Base-by-base conservation (phyloP, 2,113 vertebrate genomes). In the Percina caprodes region DNA sequence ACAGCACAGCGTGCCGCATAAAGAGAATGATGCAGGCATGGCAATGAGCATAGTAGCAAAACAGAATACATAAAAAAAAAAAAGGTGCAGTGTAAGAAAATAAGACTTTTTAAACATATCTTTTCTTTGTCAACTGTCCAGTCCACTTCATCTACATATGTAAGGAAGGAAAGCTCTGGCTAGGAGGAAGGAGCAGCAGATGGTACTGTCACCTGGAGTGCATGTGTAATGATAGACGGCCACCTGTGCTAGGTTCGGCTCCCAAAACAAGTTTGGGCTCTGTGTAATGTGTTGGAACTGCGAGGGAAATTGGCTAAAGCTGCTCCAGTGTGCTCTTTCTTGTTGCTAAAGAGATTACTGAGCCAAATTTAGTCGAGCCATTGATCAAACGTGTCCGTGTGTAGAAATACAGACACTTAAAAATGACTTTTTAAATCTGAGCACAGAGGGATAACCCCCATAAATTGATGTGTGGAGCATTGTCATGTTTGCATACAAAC, bases 131-230 rank as follows among this genome's bases (percentile, higher is more conserved):
- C 69, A 73, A 52, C 78, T 75, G 86, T 85, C 82, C 48, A 74
- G 42, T 76, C 48, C 51, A 59, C 79, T 83, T 85, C 62, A 84
- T 90, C 78, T 89, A 45, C 82, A 83, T 86, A 83, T 74, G 82
- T 75, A 80, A 87, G 66, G 39, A 80, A 87, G 66, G 33, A 70
- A 80, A 33, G 24, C 30, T 75, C 24, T 82, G 80, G 77, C 79
- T 59, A 45, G 42, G 33, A 85, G 63, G 69, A 69, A 18, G 75
- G 15, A 59, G 85, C 82, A 80, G 83, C 93, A 94, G 92, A 94
- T 92, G 92, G 89, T 14, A 21, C 75, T 76, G 80, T 93, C 92
- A 90, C 93, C 91, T 89, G 85, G 82, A 84, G 77, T 66, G 71
- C 76, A 48, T 68, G 79, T 81, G 51, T 68, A 62, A 68, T 88